These are phyloP conservation scores for Artibeus lituratus DNA, from an alignment of 2,797 vertebrate species.

Conservation along the genomic window DNA sequence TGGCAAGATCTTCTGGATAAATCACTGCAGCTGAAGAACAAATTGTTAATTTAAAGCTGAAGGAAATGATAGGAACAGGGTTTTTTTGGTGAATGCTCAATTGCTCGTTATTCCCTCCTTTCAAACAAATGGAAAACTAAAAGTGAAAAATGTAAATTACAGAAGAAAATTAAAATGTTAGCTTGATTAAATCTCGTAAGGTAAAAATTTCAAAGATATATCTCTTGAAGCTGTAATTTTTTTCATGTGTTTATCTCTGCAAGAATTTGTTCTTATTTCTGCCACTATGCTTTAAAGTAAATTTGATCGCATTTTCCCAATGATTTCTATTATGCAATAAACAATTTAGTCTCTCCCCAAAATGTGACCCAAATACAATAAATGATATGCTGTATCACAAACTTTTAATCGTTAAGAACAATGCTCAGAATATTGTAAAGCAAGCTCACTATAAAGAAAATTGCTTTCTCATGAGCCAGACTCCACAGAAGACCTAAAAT, in stretches of 20 bases:
- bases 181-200: neutral
- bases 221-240: neutral
- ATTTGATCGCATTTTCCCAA: neutral
- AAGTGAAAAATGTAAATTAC: neutral
- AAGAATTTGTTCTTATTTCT: conserved; percentile 21
- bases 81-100: conserved; percentile 23
- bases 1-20: conserved; percentile 11
- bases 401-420: neutral
- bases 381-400: neutral
- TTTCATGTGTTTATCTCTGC: neutral
- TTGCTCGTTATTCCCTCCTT: neutral
- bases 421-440: neutral
- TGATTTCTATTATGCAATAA: neutral
- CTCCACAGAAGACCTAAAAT: neutral
- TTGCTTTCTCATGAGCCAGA: neutral
- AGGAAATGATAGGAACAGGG: neutral
- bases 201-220: conserved; percentile 24
- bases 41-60: conserved; percentile 57
- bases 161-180: conserved; percentile 39
- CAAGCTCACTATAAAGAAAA: conserved; percentile 2
- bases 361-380: neutral
- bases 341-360: neutral
- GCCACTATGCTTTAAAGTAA: neutral
- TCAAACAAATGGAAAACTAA: conserved; percentile 40
- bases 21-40: conserved; percentile 10